Evolutionary conservation across 1,140 invertebrate species (phyloP), one percentile per base, ranked within the genome.

Genomic region (Drosophila watanabei): DNA sequence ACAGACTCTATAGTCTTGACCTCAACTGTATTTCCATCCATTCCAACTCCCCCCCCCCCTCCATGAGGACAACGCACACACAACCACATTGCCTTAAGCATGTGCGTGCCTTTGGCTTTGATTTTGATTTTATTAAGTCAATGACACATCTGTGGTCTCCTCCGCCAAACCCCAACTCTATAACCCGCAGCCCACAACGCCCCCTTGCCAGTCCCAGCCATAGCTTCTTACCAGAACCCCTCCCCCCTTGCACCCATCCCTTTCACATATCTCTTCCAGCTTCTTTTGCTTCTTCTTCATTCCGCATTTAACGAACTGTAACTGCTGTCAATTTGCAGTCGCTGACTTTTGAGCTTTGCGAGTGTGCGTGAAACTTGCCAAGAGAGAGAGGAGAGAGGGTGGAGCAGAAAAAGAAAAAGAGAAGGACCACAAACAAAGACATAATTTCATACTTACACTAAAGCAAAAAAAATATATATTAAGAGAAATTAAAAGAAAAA

Each of bases 71-170:
- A 43, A 39, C n/a, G 1, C 43, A 18, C 14, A 37, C n/a, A 33
- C 24, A 28, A 37, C 33, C 45, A 20, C 39, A n/a, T n/a, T 51
- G 79, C 83, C 79, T 64, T 61, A 48, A 80, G 84, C 84, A 72
- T 90, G 86, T 85, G 80, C 85, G 81, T 89, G 86, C 86, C 82
- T 90, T 85, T 85, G 85, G 81, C 86, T 90, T 91, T 90, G 86
- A 90, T 90, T 90, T 90, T 90, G 86, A 90, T 90, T 90, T 90
- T 90, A 90, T 90, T 90, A 90, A 90, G 86, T 90, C 86, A 90
- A 90, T 90, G 86, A 90, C 86, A 90, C 86, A 90, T 90, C 86
- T 90, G 86, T 80, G 86, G 86, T 82, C 82, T 90, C 57, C 72
- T 63, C 63, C 72, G 73, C 66, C 52, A 60, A 75, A 46, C 75